Base-by-base conservation (phyloP, 1,140 invertebrate species). In the Conus betulinus region DNA sequence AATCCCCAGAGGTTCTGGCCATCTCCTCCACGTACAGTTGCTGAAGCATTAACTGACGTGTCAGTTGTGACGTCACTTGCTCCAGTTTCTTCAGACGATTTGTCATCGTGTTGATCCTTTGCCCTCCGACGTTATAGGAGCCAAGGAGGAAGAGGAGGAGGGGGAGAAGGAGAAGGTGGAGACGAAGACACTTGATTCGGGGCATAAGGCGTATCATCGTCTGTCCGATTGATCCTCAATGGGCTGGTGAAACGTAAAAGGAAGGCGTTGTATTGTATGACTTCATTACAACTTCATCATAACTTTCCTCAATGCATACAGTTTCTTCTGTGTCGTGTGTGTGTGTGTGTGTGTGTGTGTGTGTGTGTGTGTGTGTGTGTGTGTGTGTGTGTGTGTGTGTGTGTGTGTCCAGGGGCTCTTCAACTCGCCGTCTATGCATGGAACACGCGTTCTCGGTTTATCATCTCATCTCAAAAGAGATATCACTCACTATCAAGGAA, bases 21-120 rank as follows among this genome's bases (percentile, higher is more conserved):
- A 57, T 82, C 85, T 92, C 91, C 20, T 91, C 90, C 11, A 91
- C 90, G 25, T 74, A 87, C 23, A 91, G 60, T 74, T 92, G 90
- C 57, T 90, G 90, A 39, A 92, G 51, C 88, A 88, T 89, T 20
- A 92, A 52, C 88, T 92, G 91, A 84, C 82, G 82, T 5, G 23
- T 25, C 20, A 84, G 82, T n/a, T 25, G 55, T 15, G 27, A 52
- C 3, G 82, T 63, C 23, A 67, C 55, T 15, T 11, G 6, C 57
- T 84, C 82, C 82, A 84, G 55, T 25, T 63, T 25, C 8, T 25
- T 53, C 20, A 84, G 5, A 60, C 82, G 82, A 17, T 55, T 52
- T 60, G 5, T 63, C 60, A 63, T 63, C 60, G 10, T 20, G 17
- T 20, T 20, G 6, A 7, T 6, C 3, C 6, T 13, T 23, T 71